Evolutionary conservation across 1,140 invertebrate genomes (phyloP).

Genomic region (Battus philenor): DNA sequence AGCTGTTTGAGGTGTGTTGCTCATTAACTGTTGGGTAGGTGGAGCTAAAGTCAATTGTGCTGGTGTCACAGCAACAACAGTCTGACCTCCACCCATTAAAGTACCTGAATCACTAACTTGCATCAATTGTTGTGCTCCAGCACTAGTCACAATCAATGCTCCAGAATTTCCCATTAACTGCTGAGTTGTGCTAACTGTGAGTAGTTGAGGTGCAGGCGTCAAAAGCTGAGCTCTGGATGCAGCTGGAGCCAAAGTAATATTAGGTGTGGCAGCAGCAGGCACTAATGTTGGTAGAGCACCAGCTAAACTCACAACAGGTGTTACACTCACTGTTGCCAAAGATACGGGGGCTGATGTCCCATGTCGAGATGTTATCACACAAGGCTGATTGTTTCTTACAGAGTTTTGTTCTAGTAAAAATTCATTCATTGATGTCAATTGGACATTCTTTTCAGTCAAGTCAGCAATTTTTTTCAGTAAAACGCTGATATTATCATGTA

Average conservation of each 20-base stretch:
- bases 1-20: constrained; percentile 51
- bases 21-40: constrained; percentile 56
- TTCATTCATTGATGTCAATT: constrained; percentile 69
- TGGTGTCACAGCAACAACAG: constrained; percentile 64
- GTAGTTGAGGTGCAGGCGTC: constrained; percentile 63
- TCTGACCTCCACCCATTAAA: constrained; percentile 64
- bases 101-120: constrained; percentile 69
- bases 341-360: constrained; percentile 66
- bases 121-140: constrained; percentile 67
- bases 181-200: constrained; percentile 67
- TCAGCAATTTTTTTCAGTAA: constrained; percentile 63
- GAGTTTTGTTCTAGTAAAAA: constrained; percentile 65
- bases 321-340: constrained; percentile 65
- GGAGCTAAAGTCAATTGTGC: constrained; percentile 64
- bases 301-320: constrained; percentile 63
- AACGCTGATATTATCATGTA: constrained; percentile 69
- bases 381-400: constrained; percentile 53
- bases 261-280: constrained; percentile 55
- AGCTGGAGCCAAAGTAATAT: constrained; percentile 55
- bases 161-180: constrained; percentile 66
- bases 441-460: constrained; percentile 64
- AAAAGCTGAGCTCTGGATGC: constrained; percentile 62
- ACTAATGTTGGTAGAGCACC: constrained; percentile 58
- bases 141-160: constrained; percentile 66
- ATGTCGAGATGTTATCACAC: constrained; percentile 67